Base-by-base conservation (phyloP, 2,888 invertebrate genomes). In the Invenusta paracnida region DNA sequence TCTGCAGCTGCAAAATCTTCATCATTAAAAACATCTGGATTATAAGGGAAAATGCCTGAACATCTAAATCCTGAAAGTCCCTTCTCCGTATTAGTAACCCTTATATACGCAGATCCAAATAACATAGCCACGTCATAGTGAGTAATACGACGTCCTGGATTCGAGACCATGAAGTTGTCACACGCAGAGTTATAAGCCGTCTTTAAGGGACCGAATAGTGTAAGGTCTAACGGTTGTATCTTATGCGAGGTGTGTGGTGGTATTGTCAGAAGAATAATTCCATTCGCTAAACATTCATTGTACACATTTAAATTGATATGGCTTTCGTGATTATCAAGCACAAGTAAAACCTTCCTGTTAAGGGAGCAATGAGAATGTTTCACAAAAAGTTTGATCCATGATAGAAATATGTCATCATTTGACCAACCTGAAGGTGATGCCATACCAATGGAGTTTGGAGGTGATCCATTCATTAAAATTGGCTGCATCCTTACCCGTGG, bases 21-120 rank as follows among this genome's bases (percentile, higher is more conserved):
- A n/a, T n/a, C n/a, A n/a, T n/a, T n/a, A n/a, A n/a, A n/a, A 48
- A 82, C 29, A 82, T 82, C 82, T 29, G 82, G 82, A 29, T 82
- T 82, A 29, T 29, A 82, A 29, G 82, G 82, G 29, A 17, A 82
- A 17, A 82, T 29, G n/a, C 82, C 82, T 27, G 82, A 23, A 17
- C 27, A 27, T 17, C 82, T 27, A 82, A 82, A 82, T 27, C 82
- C 82, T 17, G 82, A 82, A 17, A 29, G 27, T 2, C 27, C 29
- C n/a, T 82, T 82, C 29, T 17, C 27, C 29, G 82, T 27, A 27
- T 27, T 82, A 82, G 29, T 29, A 27, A 29, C 82, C 29, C 29
- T 82, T 82, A 29, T 27, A 29, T 27, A 82, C 27, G 82, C 82
- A 27, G 27, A 27, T 82, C 82, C 82, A 17, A 82, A 29, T 17